Conservation (phyloP, 1,140 invertebrate genomes). For the Laupala kohalensis region DNA sequence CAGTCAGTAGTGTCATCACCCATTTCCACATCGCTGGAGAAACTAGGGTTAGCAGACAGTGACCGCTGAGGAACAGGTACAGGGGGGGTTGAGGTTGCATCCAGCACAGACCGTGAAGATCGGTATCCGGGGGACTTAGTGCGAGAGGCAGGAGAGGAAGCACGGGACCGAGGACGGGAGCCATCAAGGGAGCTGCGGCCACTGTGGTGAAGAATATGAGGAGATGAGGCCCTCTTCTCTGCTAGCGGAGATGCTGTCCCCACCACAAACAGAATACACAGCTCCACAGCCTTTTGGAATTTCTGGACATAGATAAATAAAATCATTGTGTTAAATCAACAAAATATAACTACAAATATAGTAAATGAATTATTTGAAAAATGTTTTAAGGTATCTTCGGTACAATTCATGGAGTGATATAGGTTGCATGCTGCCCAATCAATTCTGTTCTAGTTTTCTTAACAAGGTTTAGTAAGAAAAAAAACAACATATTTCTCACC, state of each 20-base stretch:
- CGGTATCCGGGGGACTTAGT: conserved; percentile 5
- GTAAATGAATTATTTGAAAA: too few relatives aligned
- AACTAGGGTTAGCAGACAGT: conserved; percentile 35
- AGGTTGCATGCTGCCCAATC: too few relatives aligned
- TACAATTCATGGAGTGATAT: too few relatives aligned
- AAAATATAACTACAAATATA: too few relatives aligned
- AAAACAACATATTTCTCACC: too few relatives aligned
- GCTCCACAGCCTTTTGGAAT: conserved; percentile 53
- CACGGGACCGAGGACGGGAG: conserved; percentile 22
- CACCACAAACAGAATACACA: conserved; percentile 68
- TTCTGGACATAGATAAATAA: conserved; percentile 28
- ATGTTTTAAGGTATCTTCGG: too few relatives aligned
- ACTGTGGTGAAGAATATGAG: not conserved
- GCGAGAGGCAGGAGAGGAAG: conserved; percentile 22
- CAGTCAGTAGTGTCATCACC: not conserved
- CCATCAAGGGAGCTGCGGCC: not conserved
- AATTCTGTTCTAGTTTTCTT: too few relatives aligned
- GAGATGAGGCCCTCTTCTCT: not conserved
- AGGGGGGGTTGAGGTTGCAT: not conserved
- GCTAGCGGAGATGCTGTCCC: conserved; percentile 38
- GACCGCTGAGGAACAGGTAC: conserved; percentile 1
- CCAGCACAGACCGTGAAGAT: conserved; percentile 12
- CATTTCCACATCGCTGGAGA: conserved; percentile 50
- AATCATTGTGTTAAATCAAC: too few relatives aligned
- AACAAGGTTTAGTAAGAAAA: too few relatives aligned